Percentiles rank a stretch among this genome's conserved stretches.
Conservation (phyloP, 23 tunicate species). For the Botrylloides violaceus region DNA sequence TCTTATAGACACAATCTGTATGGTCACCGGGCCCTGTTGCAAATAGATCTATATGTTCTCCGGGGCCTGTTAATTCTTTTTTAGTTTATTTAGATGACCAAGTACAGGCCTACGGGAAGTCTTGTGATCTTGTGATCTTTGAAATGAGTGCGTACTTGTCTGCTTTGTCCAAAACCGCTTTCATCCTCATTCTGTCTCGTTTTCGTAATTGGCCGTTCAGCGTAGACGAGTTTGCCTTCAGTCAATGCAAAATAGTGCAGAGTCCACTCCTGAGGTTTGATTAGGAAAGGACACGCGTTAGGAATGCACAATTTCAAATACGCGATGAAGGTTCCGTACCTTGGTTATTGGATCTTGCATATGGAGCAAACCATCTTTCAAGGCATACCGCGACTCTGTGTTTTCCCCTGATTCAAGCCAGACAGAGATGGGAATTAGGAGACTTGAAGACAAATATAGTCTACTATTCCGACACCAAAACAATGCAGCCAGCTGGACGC, state of each 20-base stretch:
- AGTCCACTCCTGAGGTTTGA: slow-evolving; percentile 64
- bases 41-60: no score
- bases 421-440: no score
- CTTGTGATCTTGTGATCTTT: no score
- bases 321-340: slow-evolving; percentile 15
- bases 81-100: no score
- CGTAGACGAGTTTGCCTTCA: slow-evolving; percentile 63
- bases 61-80: no score
- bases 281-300: background rate
- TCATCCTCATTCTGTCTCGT: background rate
- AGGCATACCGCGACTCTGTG: slow-evolving; percentile 51
- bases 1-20: no score
- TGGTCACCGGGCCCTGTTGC: no score
- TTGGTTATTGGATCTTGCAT: slow-evolving; percentile 57
- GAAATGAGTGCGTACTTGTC: background rate
- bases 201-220: slow-evolving; percentile 26
- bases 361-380: slow-evolving; percentile 75
- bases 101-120: no score
- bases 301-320: background rate
- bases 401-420: no score
- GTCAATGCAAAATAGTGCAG: slow-evolving; percentile 77
- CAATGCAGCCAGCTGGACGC: no score
- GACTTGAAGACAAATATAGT: no score
- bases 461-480: no score
- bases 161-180: background rate